Percentiles rank a stretch among this genome's conserved stretches.
These are phyloP conservation scores for Hoplias malabaricus DNA, from an alignment of 2,113 vertebrate species.

Conservation along the genomic window DNA sequence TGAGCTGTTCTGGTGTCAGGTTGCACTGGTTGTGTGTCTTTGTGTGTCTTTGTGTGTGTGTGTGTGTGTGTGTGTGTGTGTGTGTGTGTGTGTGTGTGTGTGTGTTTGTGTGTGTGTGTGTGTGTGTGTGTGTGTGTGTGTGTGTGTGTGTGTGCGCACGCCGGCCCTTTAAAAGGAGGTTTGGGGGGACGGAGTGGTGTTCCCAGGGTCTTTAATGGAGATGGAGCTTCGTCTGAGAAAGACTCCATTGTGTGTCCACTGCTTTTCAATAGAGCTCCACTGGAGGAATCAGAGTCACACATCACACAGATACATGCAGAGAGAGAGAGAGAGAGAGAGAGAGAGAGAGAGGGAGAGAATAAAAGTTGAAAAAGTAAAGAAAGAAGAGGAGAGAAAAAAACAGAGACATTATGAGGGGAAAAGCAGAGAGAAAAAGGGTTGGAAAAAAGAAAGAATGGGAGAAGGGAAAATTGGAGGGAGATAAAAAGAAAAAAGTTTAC, in stretches of 20 bases:
- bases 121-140: background rate
- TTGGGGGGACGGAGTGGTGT: constrained; percentile 63
- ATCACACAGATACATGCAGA: constrained; percentile 52
- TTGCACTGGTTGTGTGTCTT: constrained; percentile 27
- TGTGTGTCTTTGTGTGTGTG: background rate
- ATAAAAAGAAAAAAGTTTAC: constrained; percentile 36
- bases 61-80: constrained; percentile 1
- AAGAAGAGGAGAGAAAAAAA: constrained; percentile 10
- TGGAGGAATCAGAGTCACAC: constrained; percentile 64
- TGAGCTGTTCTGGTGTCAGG: constrained; percentile 38
- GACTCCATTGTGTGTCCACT: constrained; percentile 70
- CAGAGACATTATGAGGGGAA: too few relatives aligned
- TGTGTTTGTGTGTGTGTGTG: constrained; percentile 11
- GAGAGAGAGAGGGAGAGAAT: constrained; percentile 1
- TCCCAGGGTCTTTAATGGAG: constrained; percentile 78
- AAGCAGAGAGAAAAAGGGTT: constrained; percentile 14
- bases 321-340: constrained; percentile 25
- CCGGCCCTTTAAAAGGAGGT: constrained; percentile 66
- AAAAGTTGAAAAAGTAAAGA: constrained; percentile 9
- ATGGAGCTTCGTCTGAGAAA: constrained; percentile 71
- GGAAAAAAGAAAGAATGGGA: background rate
- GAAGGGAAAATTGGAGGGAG: background rate
- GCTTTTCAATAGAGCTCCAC: constrained; percentile 68
- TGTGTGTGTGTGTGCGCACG: background rate
- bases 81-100: too few relatives aligned